Percentiles rank a stretch among this genome's conserved stretches.
Conservation (phyloP, 2,797 vertebrate genomes). For the Amblyopsis hoosieri region DNA sequence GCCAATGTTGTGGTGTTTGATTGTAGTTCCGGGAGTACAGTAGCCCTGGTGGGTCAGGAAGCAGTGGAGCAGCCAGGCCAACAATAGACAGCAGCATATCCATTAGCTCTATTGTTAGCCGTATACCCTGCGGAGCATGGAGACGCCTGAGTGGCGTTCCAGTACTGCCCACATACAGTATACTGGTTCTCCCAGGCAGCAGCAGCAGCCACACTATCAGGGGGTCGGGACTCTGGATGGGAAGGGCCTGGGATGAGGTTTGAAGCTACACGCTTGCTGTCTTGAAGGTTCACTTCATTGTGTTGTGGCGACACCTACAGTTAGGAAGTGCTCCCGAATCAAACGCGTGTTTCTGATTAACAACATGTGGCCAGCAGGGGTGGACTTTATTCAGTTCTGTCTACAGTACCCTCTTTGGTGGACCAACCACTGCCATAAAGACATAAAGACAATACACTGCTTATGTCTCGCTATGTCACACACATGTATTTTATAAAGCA, state of each 20-base stretch:
- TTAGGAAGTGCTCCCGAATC: too few species aligned
- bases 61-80: constrained; percentile 52
- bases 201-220: constrained; percentile 21
- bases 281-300: too few species aligned
- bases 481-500: too few species aligned
- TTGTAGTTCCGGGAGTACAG: constrained; percentile 51
- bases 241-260: background rate
- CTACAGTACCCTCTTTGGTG: too few species aligned
- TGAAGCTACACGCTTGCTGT: background rate
- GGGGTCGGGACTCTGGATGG: constrained; percentile 6
- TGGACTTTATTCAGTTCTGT: too few species aligned
- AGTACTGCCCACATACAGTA: constrained; percentile 49
- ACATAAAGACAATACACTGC: too few species aligned
- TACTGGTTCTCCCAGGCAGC: constrained; percentile 23
- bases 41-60: constrained; percentile 59
- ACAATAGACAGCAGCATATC: constrained; percentile 67
- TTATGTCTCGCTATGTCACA: too few species aligned
- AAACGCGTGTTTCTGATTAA: too few species aligned
- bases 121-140: constrained; percentile 56
- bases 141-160: constrained; percentile 61
- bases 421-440: too few species aligned
- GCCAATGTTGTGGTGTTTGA: constrained; percentile 29
- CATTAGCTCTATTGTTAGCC: constrained; percentile 79
- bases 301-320: too few species aligned
- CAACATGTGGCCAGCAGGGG: too few species aligned